Evolutionary conservation across 2,113 vertebrate genomes (phyloP).

Genomic region (Passer domesticus): DNA sequence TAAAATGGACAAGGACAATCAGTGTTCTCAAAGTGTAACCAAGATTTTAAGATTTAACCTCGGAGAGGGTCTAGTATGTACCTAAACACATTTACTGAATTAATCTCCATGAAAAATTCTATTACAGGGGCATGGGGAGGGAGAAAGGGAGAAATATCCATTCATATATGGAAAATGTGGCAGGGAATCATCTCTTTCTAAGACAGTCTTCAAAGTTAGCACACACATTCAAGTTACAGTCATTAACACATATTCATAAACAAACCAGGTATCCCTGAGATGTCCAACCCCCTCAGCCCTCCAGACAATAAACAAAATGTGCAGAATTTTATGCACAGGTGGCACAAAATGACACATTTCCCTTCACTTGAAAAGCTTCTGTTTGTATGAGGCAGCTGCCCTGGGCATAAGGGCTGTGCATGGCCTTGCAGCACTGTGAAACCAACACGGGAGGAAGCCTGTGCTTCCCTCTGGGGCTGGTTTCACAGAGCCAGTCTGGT

Average conservation of each 20-base stretch:
- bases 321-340: neutral
- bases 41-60: neutral
- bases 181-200: neutral
- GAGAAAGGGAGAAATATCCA: neutral
- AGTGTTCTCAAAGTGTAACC: neutral
- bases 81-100: neutral
- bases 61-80: neutral
- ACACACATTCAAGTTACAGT: neutral
- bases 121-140: neutral
- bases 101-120: neutral
- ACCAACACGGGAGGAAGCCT: accelerated
- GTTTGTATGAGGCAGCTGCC: neutral
- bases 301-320: neutral
- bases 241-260: neutral
- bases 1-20: neutral
- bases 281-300: neutral
- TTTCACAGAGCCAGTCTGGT: neutral
- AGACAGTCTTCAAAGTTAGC: neutral
- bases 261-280: neutral
- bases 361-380: neutral
- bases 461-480: neutral
- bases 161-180: neutral
- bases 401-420: neutral
- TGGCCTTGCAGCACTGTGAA: neutral
- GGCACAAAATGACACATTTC: neutral